phyloP scores from a whole-genome alignment of 2,797 vertebrate species.

The Triplophysa bombifrons region DNA sequence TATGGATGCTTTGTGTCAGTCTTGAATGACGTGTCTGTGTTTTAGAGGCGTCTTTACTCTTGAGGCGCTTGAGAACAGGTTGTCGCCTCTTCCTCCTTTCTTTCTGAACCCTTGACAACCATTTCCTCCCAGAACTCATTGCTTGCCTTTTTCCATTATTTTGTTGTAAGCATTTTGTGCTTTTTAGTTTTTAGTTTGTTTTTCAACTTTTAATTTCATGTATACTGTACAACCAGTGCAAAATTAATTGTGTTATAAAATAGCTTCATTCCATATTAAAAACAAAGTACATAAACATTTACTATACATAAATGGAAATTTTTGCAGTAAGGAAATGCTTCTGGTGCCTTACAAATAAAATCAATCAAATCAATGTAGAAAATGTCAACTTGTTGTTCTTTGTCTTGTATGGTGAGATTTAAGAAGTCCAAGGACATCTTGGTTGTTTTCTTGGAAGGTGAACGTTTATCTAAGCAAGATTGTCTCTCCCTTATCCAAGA shows the following conservation, averaged over 20 bases:
- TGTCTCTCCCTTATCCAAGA: background rate
- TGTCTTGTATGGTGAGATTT: background rate
- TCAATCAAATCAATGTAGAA: conserved; percentile 68
- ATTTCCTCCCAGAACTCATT: conserved; percentile 61
- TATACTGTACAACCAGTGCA: conserved; percentile 70
- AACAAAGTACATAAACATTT: conserved; percentile 72
- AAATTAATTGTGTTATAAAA: conserved; percentile 70
- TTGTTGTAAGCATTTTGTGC: conserved; percentile 70
- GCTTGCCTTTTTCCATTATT: conserved; percentile 53
- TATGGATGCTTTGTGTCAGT: conserved; percentile 66
- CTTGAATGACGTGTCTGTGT: conserved; percentile 45
- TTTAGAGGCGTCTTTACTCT: conserved; percentile 67
- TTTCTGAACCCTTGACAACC: conserved; percentile 41
- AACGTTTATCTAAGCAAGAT: background rate
- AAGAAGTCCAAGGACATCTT: too few relatives aligned
- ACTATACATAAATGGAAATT: conserved; percentile 78
- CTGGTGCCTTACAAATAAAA: conserved; percentile 89
- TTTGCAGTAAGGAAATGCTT: conserved; percentile 86
- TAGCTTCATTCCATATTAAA: conserved; percentile 65
- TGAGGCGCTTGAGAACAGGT: conserved; percentile 70
- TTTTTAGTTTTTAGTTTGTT: conserved; percentile 69
- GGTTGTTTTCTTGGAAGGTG: background rate
- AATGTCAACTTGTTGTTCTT: conserved; percentile 26
- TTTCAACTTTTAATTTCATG: conserved; percentile 65
- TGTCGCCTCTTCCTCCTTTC: conserved; percentile 59